Evolutionary conservation across 2,113 vertebrate genomes (phyloP).

Genomic region (Azemiops feae): DNA sequence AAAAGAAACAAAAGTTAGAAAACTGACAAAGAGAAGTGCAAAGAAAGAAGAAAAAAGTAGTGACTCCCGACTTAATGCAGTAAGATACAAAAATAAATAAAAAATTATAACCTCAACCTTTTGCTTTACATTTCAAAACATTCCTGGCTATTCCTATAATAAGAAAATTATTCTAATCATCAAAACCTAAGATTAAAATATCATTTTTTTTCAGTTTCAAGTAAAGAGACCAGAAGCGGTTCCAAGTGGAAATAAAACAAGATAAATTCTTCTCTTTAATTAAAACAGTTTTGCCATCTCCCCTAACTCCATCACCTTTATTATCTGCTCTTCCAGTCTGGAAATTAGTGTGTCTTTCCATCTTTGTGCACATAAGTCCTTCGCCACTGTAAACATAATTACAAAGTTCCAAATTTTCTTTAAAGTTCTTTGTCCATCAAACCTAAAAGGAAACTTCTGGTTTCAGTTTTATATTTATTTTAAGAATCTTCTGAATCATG

Average conservation of each 20-base stretch:
- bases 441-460: not conserved
- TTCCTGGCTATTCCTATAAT: not conserved
- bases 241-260: not conserved
- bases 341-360: not conserved
- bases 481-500: not conserved
- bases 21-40: not conserved
- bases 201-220: not conserved
- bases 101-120: not conserved
- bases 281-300: not conserved
- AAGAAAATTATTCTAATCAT: not conserved
- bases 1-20: not conserved
- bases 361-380: not conserved
- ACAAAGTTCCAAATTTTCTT: not conserved
- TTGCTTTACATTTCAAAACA: not conserved
- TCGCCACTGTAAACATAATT: not conserved
- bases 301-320: not conserved
- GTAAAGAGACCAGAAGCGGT: not conserved
- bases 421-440: not conserved
- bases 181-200: not conserved
- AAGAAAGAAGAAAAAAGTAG: not conserved
- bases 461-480: not conserved
- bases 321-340: not conserved
- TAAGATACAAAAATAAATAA: not conserved
- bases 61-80: not conserved
- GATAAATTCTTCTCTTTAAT: not conserved